These are phyloP conservation scores for Dicaeum eximium DNA, from an alignment of 2,113 vertebrate species.

Conservation along the genomic window DNA sequence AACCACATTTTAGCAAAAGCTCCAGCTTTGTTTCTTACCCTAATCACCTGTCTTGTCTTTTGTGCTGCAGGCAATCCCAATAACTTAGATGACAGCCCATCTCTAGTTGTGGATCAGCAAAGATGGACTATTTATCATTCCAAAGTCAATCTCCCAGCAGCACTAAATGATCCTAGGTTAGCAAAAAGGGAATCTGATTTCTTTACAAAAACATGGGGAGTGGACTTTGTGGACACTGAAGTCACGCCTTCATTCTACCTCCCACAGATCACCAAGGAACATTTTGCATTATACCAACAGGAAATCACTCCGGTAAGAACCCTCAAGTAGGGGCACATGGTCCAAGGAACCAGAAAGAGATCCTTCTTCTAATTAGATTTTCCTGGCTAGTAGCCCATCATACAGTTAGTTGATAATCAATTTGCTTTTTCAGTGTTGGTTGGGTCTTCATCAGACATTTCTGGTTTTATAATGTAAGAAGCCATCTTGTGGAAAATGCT, in stretches of 20 bases:
- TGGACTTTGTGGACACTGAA: slow-evolving; percentile 93
- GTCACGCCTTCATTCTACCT: slow-evolving; percentile 94
- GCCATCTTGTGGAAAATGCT: not conserved
- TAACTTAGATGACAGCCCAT: slow-evolving; percentile 85
- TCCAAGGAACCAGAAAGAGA: not conserved
- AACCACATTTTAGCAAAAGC: not conserved
- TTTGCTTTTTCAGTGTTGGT: not conserved
- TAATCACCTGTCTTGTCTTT: slow-evolving; percentile 14
- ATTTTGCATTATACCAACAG: slow-evolving; percentile 89
- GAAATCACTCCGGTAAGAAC: slow-evolving; percentile 85
- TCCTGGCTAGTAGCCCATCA: not conserved
- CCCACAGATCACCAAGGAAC: slow-evolving; percentile 89
- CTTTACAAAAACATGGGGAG: slow-evolving; percentile 98
- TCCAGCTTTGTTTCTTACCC: not conserved
- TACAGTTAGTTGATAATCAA: not conserved
- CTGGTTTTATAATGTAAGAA: not conserved
- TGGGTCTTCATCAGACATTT: not conserved
- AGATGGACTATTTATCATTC: slow-evolving; percentile 97
- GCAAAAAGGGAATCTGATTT: slow-evolving; percentile 98
- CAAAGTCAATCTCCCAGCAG: slow-evolving; percentile 97
- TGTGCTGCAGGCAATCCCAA: slow-evolving; percentile 75
- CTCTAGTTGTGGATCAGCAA: slow-evolving; percentile 92
- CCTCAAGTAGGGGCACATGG: accelerated
- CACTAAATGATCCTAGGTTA: slow-evolving; percentile 94
- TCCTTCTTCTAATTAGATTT: not conserved